Conservation (phyloP, 2,113 vertebrate species). For the Phalacrocorax brasilianus region DNA sequence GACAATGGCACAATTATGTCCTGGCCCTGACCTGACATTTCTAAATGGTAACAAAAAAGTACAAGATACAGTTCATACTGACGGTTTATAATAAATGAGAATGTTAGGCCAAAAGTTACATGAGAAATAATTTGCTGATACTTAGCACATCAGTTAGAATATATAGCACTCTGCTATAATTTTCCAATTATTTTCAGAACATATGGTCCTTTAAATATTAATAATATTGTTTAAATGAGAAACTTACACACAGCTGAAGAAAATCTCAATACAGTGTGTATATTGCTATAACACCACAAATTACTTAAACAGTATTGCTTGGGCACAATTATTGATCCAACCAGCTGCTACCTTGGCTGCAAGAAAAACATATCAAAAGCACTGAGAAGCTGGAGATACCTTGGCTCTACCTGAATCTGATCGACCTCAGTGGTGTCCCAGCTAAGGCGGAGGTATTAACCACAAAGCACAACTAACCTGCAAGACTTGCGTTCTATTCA, state of each 20-base stretch:
- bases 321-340: background rate
- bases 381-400: background rate
- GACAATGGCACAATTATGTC: constrained; percentile 27
- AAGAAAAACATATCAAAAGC: background rate
- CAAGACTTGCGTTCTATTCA: background rate
- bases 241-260: background rate
- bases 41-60: constrained; percentile 13
- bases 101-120: background rate
- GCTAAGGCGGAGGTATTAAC: background rate
- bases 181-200: background rate
- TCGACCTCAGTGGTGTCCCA: background rate
- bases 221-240: background rate
- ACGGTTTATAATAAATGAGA: background rate
- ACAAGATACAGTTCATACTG: background rate
- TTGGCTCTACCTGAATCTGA: background rate
- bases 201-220: background rate
- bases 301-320: background rate
- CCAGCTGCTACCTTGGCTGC: background rate
- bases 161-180: background rate
- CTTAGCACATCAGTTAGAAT: background rate
- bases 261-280: background rate
- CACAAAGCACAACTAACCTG: background rate
- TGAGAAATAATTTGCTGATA: background rate
- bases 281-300: background rate
- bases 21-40: constrained; percentile 41